Evolutionary conservation across 2,888 invertebrate species (phyloP).

Genomic region (Netelia melanura): DNA sequence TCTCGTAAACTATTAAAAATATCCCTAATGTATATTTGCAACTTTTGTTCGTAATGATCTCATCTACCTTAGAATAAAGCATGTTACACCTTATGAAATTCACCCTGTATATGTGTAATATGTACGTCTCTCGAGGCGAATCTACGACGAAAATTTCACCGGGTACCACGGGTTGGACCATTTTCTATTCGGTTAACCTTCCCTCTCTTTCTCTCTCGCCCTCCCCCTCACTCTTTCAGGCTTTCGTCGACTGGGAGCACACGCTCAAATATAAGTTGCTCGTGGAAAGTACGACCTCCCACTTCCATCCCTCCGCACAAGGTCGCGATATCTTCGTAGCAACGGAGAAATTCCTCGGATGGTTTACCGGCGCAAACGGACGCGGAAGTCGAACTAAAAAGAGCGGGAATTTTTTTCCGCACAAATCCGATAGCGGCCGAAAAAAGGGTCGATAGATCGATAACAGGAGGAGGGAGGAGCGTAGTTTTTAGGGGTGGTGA

Average conservation of each 20-base stretch:
- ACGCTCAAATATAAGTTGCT: background rate
- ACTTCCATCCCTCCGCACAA: too few relatives aligned
- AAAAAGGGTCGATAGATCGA: constrained; percentile 23
- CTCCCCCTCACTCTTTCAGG: constrained; percentile 14
- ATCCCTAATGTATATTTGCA: too few relatives aligned
- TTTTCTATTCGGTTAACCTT: constrained; percentile 63
- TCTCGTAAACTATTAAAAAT: too few relatives aligned
- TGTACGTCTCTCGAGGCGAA: constrained; percentile 55
- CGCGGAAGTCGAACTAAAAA: constrained; percentile 21
- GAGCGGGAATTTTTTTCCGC: constrained; percentile 52
- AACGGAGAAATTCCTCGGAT: constrained; percentile 43
- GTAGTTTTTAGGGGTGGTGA: background rate
- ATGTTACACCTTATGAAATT: too few relatives aligned
- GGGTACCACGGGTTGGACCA: constrained; percentile 21
- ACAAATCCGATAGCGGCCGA: background rate
- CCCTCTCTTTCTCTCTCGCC: background rate
- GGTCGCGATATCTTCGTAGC: constrained; percentile 49
- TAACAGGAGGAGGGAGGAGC: background rate
- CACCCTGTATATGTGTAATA: constrained; percentile 11
- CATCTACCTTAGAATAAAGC: too few relatives aligned
- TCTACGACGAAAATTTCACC: constrained; percentile 58
- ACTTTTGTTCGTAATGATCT: too few relatives aligned
- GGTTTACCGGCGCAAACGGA: constrained; percentile 44
- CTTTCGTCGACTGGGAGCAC: background rate
- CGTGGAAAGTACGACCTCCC: background rate